Percentiles rank a stretch among this genome's conserved stretches.
Evolutionary conservation across 1,140 invertebrate genomes (phyloP).

Genomic region (Tachypleus tridentatus): DNA sequence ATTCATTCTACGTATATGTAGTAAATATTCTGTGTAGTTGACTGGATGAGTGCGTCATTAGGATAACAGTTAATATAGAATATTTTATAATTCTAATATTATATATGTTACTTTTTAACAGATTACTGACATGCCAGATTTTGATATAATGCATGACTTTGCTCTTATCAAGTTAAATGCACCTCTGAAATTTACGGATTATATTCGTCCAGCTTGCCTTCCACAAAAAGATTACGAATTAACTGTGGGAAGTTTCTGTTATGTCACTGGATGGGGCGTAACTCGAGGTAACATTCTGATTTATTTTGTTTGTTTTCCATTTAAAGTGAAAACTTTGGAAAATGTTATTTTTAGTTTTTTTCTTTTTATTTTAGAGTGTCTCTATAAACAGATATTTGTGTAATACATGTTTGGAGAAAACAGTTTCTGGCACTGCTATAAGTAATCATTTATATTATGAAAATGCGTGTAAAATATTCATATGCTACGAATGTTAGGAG

Average conservation of each 20-base stretch:
- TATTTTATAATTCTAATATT: background rate
- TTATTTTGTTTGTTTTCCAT: too few relatives aligned
- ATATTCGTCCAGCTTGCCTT: conserved; percentile 19
- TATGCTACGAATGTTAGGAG: too few relatives aligned
- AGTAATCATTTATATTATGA: too few relatives aligned
- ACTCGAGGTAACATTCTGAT: conserved; percentile 9
- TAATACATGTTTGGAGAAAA: too few relatives aligned
- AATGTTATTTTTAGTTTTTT: too few relatives aligned
- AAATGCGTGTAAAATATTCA: too few relatives aligned
- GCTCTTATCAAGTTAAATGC: conserved; percentile 20
- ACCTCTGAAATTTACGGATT: conserved; percentile 16
- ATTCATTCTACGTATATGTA: background rate
- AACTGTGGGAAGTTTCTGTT: conserved; percentile 7
- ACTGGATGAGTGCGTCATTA: background rate
- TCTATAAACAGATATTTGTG: too few relatives aligned
- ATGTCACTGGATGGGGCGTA: conserved; percentile 20
- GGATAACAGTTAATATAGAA: background rate
- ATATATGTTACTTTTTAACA: background rate
- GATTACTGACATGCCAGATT: conserved; percentile 1
- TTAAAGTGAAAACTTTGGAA: too few relatives aligned
- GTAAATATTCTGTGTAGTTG: background rate
- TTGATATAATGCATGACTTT: conserved; percentile 12
- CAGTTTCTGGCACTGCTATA: too few relatives aligned
- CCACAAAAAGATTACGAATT: conserved; percentile 14
- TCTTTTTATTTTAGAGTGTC: too few relatives aligned